phyloP scores from a whole-genome alignment of 2,113 vertebrate genomes.

The Pseudopodoces humilis region DNA sequence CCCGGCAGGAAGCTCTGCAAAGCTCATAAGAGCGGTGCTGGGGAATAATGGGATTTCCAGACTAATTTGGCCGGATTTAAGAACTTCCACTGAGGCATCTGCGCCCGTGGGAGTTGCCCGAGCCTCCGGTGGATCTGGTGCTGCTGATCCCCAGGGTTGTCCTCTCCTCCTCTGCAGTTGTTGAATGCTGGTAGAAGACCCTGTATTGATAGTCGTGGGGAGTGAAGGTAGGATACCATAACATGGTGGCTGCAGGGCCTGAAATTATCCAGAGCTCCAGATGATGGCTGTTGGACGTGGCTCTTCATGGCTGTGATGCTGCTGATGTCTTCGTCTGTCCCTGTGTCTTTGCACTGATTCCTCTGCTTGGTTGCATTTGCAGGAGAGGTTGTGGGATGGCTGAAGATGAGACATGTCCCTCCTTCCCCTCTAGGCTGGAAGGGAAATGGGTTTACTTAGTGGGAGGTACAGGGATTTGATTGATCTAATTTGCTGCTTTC shows the following conservation, averaged over 20 bases:
- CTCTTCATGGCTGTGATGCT: background rate
- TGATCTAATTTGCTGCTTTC: background rate
- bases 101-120: background rate
- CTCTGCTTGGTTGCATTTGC: background rate
- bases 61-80: background rate
- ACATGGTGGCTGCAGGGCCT: background rate
- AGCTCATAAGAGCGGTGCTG: background rate
- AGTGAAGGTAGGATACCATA: background rate
- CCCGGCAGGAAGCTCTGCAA: slow-evolving; percentile 59
- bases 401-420: background rate
- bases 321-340: background rate
- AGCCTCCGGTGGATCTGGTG: background rate
- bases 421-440: background rate
- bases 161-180: background rate
- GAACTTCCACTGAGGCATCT: slow-evolving; percentile 24
- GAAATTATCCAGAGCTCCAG: background rate
- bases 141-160: background rate
- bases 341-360: background rate
- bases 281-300: fast-evolving
- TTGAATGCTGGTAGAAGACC: background rate
- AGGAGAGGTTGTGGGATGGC: background rate
- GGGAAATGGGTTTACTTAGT: background rate
- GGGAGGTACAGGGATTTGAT: background rate
- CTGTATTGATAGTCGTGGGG: background rate
- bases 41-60: slow-evolving; percentile 61